phyloP scores from a whole-genome alignment of 2,888 invertebrate species.

The Hyppa rectilinea region DNA sequence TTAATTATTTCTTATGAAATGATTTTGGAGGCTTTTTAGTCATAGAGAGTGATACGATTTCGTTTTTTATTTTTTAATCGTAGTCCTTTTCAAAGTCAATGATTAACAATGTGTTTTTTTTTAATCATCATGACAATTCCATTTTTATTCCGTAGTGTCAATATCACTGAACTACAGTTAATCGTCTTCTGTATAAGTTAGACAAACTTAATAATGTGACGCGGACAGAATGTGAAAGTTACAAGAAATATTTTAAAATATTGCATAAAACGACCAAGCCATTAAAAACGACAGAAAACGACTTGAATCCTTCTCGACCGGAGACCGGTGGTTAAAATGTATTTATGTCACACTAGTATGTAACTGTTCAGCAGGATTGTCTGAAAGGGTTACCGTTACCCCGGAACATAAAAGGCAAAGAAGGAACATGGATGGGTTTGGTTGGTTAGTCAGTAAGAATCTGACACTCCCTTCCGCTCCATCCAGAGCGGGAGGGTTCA shows the following conservation, averaged over 20 bases:
- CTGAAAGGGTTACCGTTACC: too few species aligned
- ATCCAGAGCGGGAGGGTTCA: too few species aligned
- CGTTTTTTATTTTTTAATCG: neutral
- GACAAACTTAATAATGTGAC: neutral
- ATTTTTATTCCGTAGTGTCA: neutral
- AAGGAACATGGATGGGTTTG: too few species aligned
- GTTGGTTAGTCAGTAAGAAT: too few species aligned
- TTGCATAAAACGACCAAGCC: neutral
- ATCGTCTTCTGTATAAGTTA: neutral
- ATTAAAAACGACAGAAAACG: neutral
- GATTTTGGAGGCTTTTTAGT: neutral
- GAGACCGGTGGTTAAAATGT: neutral
- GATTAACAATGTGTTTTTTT: neutral
- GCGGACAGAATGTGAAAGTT: neutral
- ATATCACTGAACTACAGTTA: neutral
- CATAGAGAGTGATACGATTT: neutral
- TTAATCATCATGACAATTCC: neutral
- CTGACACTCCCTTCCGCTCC: too few species aligned
- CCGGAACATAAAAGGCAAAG: too few species aligned
- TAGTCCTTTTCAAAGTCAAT: neutral
- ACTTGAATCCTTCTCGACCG: neutral
- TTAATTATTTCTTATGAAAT: conserved; percentile 26
- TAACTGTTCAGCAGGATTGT: too few species aligned
- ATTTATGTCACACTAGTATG: neutral
- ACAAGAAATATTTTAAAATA: neutral